Conservation (phyloP, 2,797 vertebrate species). For the Falco biarmicus region DNA sequence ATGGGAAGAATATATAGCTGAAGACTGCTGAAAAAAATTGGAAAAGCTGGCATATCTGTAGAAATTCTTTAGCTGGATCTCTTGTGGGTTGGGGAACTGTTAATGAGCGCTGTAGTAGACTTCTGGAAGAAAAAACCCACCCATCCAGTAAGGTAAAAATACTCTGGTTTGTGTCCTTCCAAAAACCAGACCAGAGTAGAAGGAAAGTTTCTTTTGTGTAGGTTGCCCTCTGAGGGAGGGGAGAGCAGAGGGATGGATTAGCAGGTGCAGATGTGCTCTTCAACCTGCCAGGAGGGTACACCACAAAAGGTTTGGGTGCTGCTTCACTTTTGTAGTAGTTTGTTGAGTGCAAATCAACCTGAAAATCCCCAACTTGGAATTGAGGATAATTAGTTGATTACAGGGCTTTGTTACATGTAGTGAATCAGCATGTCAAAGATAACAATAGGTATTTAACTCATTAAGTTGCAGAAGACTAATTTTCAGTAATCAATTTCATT, state of each 20-base stretch:
- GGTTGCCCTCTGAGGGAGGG: background rate
- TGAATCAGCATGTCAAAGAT: constrained; percentile 4
- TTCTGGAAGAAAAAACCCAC: background rate
- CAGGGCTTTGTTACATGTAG: background rate
- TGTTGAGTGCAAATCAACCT: background rate
- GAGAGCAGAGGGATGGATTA: background rate
- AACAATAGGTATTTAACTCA: background rate
- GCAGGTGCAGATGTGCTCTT: background rate
- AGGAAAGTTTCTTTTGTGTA: background rate
- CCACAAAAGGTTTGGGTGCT: background rate
- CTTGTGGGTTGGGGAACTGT: background rate
- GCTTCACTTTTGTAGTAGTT: background rate
- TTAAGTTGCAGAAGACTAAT: background rate
- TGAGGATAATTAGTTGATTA: background rate
- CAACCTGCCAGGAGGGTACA: background rate
- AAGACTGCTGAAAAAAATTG: background rate
- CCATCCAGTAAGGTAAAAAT: background rate
- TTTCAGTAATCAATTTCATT: background rate
- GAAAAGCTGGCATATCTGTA: background rate
- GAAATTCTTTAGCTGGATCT: background rate
- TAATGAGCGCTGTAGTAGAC: background rate
- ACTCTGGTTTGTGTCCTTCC: background rate
- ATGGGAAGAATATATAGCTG: background rate
- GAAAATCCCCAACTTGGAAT: background rate
- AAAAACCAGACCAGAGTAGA: background rate